These are phyloP conservation scores for Microcebus griseorufus DNA, from an alignment of 2,113 vertebrate species.

Conservation along the genomic window DNA sequence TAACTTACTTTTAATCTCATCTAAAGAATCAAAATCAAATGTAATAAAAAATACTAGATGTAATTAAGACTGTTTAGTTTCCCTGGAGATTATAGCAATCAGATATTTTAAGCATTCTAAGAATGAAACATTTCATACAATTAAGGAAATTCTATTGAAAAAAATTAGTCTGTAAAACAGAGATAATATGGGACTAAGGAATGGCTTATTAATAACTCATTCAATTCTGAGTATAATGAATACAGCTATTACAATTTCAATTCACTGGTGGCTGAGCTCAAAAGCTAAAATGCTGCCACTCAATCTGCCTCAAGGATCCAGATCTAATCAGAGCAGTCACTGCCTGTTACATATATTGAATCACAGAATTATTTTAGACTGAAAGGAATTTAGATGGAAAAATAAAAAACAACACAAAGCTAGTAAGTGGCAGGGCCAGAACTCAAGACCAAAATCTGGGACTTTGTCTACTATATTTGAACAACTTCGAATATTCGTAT, in stretches of 20 bases:
- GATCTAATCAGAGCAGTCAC: slow-evolving; percentile 38
- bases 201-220: slow-evolving; percentile 74
- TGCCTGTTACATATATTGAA: slow-evolving; percentile 42
- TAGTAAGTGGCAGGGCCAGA: slow-evolving; percentile 5
- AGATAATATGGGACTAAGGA: slow-evolving; percentile 68
- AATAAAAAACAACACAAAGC: neutral
- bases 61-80: slow-evolving; percentile 71
- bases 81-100: slow-evolving; percentile 58
- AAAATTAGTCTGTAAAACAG: slow-evolving; percentile 74
- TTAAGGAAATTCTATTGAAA: slow-evolving; percentile 71
- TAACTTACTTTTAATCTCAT: slow-evolving; percentile 68
- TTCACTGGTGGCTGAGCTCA: slow-evolving; percentile 58
- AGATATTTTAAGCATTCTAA: slow-evolving; percentile 58
- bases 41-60: slow-evolving; percentile 64
- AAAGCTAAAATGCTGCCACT: slow-evolving; percentile 59
- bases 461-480: neutral
- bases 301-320: slow-evolving; percentile 54
- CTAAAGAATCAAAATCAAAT: slow-evolving; percentile 67
- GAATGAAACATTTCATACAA: slow-evolving; percentile 72
- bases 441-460: slow-evolving; percentile 16
- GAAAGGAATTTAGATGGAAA: slow-evolving; percentile 46
- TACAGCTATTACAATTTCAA: slow-evolving; percentile 68
- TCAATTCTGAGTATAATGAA: slow-evolving; percentile 72
- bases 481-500: slow-evolving; percentile 19
- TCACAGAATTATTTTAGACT: slow-evolving; percentile 54